Evolutionary conservation across 1,140 invertebrate species (phyloP).

Genomic region (Cotesia chilonis): DNA sequence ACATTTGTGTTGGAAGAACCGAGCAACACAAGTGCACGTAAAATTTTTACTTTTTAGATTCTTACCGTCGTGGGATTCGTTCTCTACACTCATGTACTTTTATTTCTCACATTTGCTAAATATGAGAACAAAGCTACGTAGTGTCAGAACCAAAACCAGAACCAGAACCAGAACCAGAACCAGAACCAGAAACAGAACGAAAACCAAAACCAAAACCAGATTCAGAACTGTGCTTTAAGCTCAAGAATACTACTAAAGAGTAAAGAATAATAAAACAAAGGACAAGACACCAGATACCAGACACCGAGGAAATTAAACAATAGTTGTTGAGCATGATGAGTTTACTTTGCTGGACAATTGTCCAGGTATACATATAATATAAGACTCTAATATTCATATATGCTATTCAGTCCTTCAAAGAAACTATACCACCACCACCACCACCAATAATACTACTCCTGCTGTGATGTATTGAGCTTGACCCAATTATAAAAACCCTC

Average conservation of each 20-base stretch:
- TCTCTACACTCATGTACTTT: neutral
- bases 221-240: too few species aligned
- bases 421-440: neutral
- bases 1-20: neutral
- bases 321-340: neutral
- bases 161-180: too few species aligned
- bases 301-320: constrained; percentile 22
- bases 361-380: too few species aligned
- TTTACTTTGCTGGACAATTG: constrained; percentile 11
- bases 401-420: neutral
- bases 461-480: too few species aligned
- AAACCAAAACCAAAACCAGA: too few species aligned
- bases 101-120: neutral
- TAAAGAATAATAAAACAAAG: neutral
- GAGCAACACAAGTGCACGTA: neutral
- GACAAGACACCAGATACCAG: constrained; percentile 17
- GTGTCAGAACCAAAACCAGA: too few species aligned
- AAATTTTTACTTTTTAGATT: neutral
- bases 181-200: too few species aligned
- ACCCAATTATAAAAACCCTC: too few species aligned
- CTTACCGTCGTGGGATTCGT: neutral
- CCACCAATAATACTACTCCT: neutral
- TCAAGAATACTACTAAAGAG: constrained; percentile 10
- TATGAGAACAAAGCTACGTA: too few species aligned
- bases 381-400: too few species aligned